Base-by-base conservation (phyloP, 2,888 invertebrate genomes). In the Kuschelorhynchus macadamiae region DNA sequence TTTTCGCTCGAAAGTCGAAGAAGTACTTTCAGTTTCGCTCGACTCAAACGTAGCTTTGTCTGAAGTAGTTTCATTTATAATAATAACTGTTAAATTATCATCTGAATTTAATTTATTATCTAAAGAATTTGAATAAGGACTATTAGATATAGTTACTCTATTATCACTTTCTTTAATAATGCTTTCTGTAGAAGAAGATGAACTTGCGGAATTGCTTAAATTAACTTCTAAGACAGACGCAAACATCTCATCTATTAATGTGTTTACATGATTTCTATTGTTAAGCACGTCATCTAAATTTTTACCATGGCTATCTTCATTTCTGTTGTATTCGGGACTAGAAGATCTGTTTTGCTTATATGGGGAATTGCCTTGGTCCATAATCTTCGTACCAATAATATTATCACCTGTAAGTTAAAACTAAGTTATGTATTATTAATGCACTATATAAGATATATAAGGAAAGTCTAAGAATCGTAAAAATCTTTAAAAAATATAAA, bases 231-330 rank as follows among this genome's bases (percentile, higher is more conserved):
- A 68, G 57, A 82, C 82, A 67, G 81, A 81, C 1, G 83, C 82
- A 63, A 83, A 81, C 83, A 83, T 83, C 64, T 83, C 83, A 67
- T 83, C 82, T 42, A 83, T 83, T 39, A 83, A 73, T 17, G 81
- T 81, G 65, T 82, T 83, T 7, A 82, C 82, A 72, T 82, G 82
- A 71, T 82, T 82, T 59, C 81, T 76, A 61, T 78, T 80, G 52
- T 74, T 69, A 25, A 25, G 25, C 25, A 25, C 7, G 25, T 25
- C 25, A 25, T 25, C 25, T 25, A 25, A 25, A 25, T 25, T 7
- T 25, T 3, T 25, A 25, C 7, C 25, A 25, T 5, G 7, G 7
- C 7, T 25, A 25, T 25, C 7, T 5, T 25, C 25, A 7, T 25
- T 25, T 7, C 7, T 25, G 7, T 3, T 25, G 7, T 25, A 25